These are phyloP conservation scores for Lycaon pictus DNA, from an alignment of 2,113 vertebrate genomes.

Conservation along the genomic window DNA sequence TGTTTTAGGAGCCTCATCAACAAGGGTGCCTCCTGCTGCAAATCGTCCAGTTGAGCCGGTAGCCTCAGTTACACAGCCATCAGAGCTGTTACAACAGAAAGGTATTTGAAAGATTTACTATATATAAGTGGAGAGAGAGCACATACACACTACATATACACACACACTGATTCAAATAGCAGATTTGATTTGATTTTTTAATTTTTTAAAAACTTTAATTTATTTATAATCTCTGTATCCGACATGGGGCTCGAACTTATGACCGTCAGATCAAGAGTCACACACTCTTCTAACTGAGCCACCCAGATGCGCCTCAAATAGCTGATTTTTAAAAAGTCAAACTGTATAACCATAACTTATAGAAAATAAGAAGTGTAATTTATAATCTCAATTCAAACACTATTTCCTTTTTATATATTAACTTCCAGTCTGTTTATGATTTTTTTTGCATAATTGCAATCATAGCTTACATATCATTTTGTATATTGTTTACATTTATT, in stretches of 20 bases:
- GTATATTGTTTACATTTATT: conserved; percentile 40
- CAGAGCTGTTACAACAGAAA: conserved; percentile 83
- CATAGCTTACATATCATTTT: conserved; percentile 18
- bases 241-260: neutral
- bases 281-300: neutral
- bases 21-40: conserved; percentile 74
- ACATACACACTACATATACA: rapidly evolving
- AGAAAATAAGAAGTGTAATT: neutral
- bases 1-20: conserved; percentile 54
- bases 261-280: neutral
- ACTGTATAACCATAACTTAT: neutral
- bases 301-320: neutral
- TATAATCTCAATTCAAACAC: conserved; percentile 7
- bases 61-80: conserved; percentile 70
- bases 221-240: neutral
- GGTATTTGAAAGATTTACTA: conserved; percentile 79
- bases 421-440: neutral
- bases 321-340: neutral
- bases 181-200: neutral
- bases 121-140: neutral
- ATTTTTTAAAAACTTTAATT: neutral
- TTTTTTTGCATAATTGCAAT: conserved; percentile 13
- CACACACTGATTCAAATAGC: neutral
- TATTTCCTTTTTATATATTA: neutral
- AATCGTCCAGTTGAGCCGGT: conserved; percentile 68